Conservation (phyloP, 2,888 invertebrate species). For the Xestia xanthographa region DNA sequence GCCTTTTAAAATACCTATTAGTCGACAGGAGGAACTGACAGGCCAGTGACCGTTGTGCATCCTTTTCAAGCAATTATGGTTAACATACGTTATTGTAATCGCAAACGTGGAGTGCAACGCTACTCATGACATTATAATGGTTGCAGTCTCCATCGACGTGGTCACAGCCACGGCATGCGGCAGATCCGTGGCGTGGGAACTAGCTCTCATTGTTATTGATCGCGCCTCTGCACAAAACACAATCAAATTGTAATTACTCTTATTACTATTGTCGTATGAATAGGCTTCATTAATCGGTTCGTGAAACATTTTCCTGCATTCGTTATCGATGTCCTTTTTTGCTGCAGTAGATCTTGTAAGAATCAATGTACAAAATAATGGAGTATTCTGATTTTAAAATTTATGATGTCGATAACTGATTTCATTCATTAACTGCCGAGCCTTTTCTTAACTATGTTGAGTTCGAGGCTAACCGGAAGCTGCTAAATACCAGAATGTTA, state of each 20-base stretch:
- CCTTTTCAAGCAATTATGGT: not conserved
- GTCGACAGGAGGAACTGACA: too few relatives aligned
- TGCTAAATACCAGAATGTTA: not conserved
- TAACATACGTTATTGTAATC: constrained; percentile 8
- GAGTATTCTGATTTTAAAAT: not conserved
- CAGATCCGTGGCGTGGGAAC: constrained; percentile 36
- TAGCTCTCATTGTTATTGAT: constrained; percentile 29
- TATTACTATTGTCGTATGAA: constrained; percentile 15
- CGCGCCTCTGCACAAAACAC: constrained; percentile 22
- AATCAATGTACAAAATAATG: not conserved
- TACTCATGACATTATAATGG: not conserved
- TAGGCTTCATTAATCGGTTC: not conserved
- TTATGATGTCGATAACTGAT: not conserved
- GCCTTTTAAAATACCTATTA: not conserved
- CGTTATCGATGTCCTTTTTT: not conserved
- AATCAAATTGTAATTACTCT: constrained; percentile 30
- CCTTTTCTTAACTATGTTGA: not conserved
- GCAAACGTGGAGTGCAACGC: not conserved
- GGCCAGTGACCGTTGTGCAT: not conserved
- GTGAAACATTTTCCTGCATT: not conserved
- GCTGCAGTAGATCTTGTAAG: not conserved
- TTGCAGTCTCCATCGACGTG: not conserved
- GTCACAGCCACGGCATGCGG: not conserved
- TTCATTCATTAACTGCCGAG: not conserved
- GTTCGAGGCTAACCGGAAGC: not conserved